These are phyloP conservation scores for Tauraco erythrolophus DNA, from an alignment of 2,113 vertebrate species.

Conservation along the genomic window DNA sequence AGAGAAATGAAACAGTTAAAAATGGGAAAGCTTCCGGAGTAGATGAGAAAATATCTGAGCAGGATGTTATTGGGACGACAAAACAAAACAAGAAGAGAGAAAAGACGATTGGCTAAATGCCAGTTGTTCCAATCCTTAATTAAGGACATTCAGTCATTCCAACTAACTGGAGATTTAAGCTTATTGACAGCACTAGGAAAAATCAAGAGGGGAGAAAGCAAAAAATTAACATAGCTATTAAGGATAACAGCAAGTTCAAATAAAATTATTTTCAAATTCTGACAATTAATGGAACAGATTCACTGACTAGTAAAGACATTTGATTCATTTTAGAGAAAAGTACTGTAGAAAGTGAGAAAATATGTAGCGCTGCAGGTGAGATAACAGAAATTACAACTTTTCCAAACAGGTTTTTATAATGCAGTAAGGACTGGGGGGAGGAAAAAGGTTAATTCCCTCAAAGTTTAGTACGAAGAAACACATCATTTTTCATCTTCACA, in stretches of 20 bases:
- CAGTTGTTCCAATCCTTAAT: background rate
- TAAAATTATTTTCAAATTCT: background rate
- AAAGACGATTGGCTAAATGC: background rate
- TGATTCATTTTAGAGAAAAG: background rate
- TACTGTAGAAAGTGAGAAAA: background rate
- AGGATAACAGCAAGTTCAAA: background rate
- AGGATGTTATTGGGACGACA: background rate
- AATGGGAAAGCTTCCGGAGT: background rate
- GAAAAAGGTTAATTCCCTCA: background rate
- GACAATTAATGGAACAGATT: background rate
- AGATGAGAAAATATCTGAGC: background rate
- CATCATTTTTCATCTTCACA: background rate
- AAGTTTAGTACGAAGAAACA: background rate
- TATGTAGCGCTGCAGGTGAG: background rate
- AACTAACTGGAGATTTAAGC: background rate
- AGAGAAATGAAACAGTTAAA: background rate
- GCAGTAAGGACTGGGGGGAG: background rate
- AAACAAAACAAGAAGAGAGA: background rate
- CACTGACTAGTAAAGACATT: background rate
- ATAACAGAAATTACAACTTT: background rate
- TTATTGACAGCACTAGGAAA: background rate
- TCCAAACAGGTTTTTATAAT: background rate
- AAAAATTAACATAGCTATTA: background rate
- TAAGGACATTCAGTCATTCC: background rate
- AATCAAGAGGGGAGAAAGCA: background rate